Evolutionary conservation across 2,797 vertebrate genomes (phyloP), one percentile per base, ranked within the genome.

Genomic region (Synanceia verrucosa): DNA sequence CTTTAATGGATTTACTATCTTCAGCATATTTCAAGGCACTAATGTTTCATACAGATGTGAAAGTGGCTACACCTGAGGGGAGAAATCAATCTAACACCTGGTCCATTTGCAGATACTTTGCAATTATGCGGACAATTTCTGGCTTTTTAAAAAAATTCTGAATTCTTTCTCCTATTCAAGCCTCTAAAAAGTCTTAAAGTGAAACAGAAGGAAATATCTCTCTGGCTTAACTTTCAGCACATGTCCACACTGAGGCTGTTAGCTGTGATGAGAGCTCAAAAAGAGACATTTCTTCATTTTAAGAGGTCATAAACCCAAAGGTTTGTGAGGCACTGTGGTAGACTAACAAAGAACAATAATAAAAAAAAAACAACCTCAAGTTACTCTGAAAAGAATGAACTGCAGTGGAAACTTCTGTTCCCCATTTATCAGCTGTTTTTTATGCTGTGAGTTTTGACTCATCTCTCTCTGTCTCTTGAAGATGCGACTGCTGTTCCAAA

Each of bases 391-490:
- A 36, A 37, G 23, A 70, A 41, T 28, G 51, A 55, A 58, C 34
- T 63, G 39, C 31, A 23, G 50, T 21, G 19, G 29, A 39, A 4
- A 8, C 23, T 50, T 26, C 16, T 50, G 19, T 33, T 71, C n/a
- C 26, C 33, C 28, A 16, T 53, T 46, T 4, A 44, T 58, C 50
- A 58, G 12, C 29, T 39, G 8, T 37, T 36, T 50, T 51, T 39
- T 28, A 36, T 2, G 2, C 21, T 41, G 23, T 31, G 13, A 6
- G 47, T 58, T 52, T 60, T 39, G 7, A 31, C 55, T 65, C 37
- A 14, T 61, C n/a, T 48, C 47, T 43, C 36, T 21, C 24, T 67
- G 36, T 59, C 24, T 9, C 55, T 56, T 66, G 41, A 76, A 67
- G 61, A 61, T 44, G n/a, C 39, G 36, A 61, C 44, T 21, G 33